Evolutionary conservation across 1,140 invertebrate genomes (phyloP).

Genomic region (Octopus bimaculoides): DNA sequence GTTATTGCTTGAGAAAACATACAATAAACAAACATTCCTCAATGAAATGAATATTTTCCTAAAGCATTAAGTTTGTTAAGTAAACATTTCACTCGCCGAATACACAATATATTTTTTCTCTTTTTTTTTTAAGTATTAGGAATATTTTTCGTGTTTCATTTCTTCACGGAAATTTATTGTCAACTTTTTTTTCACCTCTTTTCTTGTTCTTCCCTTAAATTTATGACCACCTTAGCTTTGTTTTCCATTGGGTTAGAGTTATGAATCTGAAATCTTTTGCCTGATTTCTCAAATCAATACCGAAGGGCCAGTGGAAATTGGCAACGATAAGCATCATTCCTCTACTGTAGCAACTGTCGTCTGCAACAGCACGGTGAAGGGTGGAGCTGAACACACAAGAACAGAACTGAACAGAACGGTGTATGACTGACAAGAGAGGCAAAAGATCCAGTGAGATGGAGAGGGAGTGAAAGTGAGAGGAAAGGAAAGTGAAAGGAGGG

Average conservation of each 20-base stretch:
- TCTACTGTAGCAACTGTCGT: not conserved
- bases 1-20: too few species aligned
- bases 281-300: not conserved
- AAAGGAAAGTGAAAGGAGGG: not conserved
- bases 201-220: not conserved
- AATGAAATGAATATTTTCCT: too few species aligned
- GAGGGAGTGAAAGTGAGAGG: not conserved
- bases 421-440: not conserved
- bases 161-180: not conserved
- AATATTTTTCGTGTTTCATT: not conserved
- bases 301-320: not conserved
- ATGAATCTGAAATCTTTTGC: not conserved
- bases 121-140: not conserved
- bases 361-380: not conserved
- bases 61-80: too few species aligned
- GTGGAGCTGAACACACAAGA: not conserved
- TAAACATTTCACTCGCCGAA: not conserved
- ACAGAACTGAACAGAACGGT: not conserved
- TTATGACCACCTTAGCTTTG: not conserved
- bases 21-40: too few species aligned
- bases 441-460: not conserved
- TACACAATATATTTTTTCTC: not conserved
- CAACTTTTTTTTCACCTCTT: not conserved
- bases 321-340: not conserved
- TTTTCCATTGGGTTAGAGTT: not conserved